Percentiles rank a stretch among this genome's conserved stretches.
Evolutionary conservation across 2,113 vertebrate species (phyloP).

Genomic region (Bagarius yarrelli): DNA sequence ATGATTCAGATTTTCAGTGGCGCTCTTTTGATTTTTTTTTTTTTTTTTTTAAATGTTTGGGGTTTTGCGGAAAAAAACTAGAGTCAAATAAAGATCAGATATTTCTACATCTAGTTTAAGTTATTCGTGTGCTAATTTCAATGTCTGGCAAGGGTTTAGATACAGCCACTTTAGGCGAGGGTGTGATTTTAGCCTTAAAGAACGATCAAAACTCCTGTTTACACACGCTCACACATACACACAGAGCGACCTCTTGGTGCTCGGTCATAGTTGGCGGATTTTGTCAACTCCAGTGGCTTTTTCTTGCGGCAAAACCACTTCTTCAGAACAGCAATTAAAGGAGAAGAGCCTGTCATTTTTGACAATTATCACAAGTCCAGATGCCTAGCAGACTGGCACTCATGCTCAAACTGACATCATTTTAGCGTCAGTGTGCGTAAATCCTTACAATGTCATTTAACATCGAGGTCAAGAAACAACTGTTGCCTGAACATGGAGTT

Average conservation of each 20-base stretch:
- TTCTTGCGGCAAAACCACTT: slow-evolving; percentile 43
- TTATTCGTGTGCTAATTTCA: not conserved
- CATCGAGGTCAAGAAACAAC: not conserved
- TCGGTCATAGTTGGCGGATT: slow-evolving; percentile 41
- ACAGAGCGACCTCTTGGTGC: slow-evolving; percentile 5
- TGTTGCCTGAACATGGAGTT: not conserved
- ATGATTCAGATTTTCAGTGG: slow-evolving; percentile 27
- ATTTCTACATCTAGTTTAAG: not conserved
- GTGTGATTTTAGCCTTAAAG: not conserved
- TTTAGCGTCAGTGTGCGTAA: not conserved
- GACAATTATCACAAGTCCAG: slow-evolving; percentile 50
- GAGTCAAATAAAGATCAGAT: not conserved
- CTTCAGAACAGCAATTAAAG: slow-evolving; percentile 47
- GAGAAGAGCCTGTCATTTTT: slow-evolving; percentile 52
- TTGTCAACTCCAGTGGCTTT: slow-evolving; percentile 40
- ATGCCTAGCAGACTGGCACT: slow-evolving; percentile 24
- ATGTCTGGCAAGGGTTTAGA: not conserved
- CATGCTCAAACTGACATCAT: slow-evolving; percentile 31
- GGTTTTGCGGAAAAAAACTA: slow-evolving; percentile 7
- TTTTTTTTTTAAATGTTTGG: not conserved
- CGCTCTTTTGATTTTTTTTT: not conserved
- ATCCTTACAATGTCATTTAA: not conserved
- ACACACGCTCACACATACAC: not conserved
- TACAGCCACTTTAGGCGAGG: not conserved
- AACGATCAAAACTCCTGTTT: not conserved